phyloP scores from a whole-genome alignment of 2,113 vertebrate species.

The Rhegmatorhina hoffmannsi region DNA sequence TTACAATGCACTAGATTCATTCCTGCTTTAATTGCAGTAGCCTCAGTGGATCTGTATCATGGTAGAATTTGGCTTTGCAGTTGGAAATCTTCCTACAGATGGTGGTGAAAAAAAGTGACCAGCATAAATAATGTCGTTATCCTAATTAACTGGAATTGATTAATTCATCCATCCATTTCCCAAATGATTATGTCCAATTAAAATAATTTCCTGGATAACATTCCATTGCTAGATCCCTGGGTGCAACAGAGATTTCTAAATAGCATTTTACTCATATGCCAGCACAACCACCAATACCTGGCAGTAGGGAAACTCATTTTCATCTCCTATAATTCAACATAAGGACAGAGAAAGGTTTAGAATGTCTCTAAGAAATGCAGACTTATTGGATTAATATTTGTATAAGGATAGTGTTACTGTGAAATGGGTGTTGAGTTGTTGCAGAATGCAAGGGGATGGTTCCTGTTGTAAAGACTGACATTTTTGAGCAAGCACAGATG shows the following conservation, averaged over 20 bases:
- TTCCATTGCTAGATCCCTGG: background rate
- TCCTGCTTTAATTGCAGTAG: background rate
- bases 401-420: background rate
- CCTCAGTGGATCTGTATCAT: background rate
- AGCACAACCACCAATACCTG: background rate
- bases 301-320: background rate
- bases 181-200: slow-evolving; percentile 47
- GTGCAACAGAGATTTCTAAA: background rate
- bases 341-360: background rate
- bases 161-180: slow-evolving; percentile 45
- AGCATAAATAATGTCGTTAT: slow-evolving; percentile 48
- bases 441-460: background rate
- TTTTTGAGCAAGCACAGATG: background rate
- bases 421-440: background rate
- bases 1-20: background rate
- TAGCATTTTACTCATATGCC: background rate
- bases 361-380: background rate
- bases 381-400: background rate
- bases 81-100: slow-evolving; percentile 35
- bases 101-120: background rate
- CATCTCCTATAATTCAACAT: background rate
- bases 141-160: slow-evolving; percentile 55
- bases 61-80: background rate
- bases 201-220: slow-evolving; percentile 38
- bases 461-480: background rate